Conservation (phyloP, 2,888 invertebrate species). For the Tipula unca region DNA sequence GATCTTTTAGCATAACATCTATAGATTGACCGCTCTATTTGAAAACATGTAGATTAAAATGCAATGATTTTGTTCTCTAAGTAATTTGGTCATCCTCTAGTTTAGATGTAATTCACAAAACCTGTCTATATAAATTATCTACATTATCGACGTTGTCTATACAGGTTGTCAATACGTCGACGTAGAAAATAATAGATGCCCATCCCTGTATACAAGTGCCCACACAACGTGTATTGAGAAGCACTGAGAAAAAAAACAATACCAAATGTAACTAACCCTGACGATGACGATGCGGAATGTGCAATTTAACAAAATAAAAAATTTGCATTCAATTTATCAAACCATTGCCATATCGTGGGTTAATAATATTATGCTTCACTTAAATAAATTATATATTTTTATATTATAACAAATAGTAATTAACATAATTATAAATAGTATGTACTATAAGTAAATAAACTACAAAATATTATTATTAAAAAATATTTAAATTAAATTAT, state of each 20-base stretch:
- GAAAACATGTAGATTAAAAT: no score
- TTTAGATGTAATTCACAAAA: no score
- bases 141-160: no score
- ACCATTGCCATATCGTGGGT: background rate
- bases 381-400: background rate
- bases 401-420: background rate
- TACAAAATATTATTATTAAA: background rate
- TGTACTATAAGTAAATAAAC: slow-evolving; percentile 1
- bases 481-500: background rate
- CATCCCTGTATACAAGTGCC: background rate
- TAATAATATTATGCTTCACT: background rate
- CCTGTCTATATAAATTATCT: no score
- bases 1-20: no score
- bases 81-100: no score
- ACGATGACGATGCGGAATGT: background rate
- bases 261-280: background rate
- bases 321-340: background rate
- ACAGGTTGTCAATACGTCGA: no score
- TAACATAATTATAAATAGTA: slow-evolving; percentile 2
- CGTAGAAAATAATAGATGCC: no score
- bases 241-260: background rate
- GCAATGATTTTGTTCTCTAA: no score
- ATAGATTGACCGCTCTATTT: no score
- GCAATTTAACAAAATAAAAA: background rate
- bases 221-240: background rate